These are phyloP conservation scores for Schizotus pectinicornis DNA, from an alignment of 2,888 invertebrate genomes.

Conservation along the genomic window DNA sequence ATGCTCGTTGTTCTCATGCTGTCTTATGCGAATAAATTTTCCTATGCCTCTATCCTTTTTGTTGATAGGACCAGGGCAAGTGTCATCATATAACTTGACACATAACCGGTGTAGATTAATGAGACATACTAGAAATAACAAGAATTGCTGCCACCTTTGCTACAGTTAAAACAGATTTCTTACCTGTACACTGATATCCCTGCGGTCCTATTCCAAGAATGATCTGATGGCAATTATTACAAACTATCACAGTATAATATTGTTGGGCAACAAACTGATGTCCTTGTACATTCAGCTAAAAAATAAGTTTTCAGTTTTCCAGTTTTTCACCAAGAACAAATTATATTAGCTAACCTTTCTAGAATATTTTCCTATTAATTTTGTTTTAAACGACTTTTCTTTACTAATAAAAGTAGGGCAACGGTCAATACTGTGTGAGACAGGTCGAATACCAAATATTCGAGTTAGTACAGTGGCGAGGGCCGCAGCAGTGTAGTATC, in stretches of 20 bases:
- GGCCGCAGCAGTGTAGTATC: constrained; percentile 77
- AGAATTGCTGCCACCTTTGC: constrained; percentile 11
- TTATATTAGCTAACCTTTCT: constrained; percentile 41
- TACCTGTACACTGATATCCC: constrained; percentile 94
- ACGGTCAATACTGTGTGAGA: constrained; percentile 69
- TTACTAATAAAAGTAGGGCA: constrained; percentile 85
- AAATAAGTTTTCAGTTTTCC: constrained; percentile 11
- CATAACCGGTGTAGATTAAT: constrained; percentile 57
- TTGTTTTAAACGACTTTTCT: constrained; percentile 77
- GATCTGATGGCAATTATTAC: constrained; percentile 90
- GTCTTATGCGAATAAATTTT: constrained; percentile 52
- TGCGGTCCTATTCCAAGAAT: constrained; percentile 97
- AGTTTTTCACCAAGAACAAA: not conserved
- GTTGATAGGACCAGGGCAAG: constrained; percentile 56
- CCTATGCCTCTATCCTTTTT: constrained; percentile 54
- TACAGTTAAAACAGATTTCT: constrained; percentile 41
- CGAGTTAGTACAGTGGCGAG: constrained; percentile 81
- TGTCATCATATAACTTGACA: constrained; percentile 56
- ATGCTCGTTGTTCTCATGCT: constrained; percentile 53
- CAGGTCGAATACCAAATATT: constrained; percentile 73
- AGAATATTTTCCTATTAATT: constrained; percentile 64
- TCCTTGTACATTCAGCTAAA: constrained; percentile 79
- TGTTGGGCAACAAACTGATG: constrained; percentile 90
- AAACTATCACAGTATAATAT: constrained; percentile 88
- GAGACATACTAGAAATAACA: constrained; percentile 50